Base-by-base conservation (phyloP, 2,888 invertebrate genomes). In the Ophion ventricosus region DNA sequence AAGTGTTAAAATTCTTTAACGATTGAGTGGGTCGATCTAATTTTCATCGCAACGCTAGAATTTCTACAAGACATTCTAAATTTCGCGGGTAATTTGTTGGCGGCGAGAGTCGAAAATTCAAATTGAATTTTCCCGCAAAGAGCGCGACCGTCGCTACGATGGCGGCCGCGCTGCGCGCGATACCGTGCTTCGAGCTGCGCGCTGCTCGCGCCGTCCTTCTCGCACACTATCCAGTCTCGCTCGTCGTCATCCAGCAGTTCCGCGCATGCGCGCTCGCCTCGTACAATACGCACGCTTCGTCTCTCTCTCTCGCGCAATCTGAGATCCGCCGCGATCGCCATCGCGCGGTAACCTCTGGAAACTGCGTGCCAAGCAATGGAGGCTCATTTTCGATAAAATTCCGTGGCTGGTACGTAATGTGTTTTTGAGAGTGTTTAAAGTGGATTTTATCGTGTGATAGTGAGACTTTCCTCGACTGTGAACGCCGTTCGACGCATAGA, bases 291-390 rank as follows among this genome's bases (percentile, higher is more conserved):
- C 17, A 17, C 49, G 14, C 17, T 49, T 2, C 49, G 49, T 49
- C 49, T 49, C 49, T 49, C 49, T 49, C 49, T 49, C 49, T 49
- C 49, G 49, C 49, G 49, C 29, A 54, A 29, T n/a, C n/a, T 70
- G 70, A 70, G 20, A 70, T 29, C 26, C n/a, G n/a, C 7, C 56
- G 56, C 5, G 29, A 66, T 87, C 87, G 87, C 87, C 86, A 84
- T 85, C 59, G 54, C 63, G 83, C 88, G 88, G 88, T 90, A 90
- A 89, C 88, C 89, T 88, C 87, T 87, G 86, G 82, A 89, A 90
- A 92, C 91, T 91, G 90, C 90, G 91, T 91, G 92, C 91, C 91
- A 90, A 91, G 91, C 88, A 88, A 91, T 91, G 91, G 91, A 91
- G 92, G 89, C 90, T 91, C 90, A 90, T 91, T 91, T 91, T 91